Base-by-base conservation (phyloP, 2,888 invertebrate genomes). In the Drosophila demipolita region DNA sequence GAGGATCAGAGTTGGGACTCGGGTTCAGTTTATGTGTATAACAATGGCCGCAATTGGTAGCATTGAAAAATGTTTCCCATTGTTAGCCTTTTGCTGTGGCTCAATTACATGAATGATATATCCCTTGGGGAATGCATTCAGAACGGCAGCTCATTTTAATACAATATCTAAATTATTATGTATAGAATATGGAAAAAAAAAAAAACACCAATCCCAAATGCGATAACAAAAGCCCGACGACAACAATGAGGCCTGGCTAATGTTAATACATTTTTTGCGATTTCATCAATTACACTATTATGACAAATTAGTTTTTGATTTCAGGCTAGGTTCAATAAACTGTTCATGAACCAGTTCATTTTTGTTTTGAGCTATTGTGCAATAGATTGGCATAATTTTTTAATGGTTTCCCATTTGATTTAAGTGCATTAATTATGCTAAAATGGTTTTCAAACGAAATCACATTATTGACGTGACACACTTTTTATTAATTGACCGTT, bases 51-150 rank as follows among this genome's bases (percentile, higher is more conserved):
- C 55, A 59, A 64, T 48, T 66, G 71, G 42, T 58, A 29, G 55
- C 55, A 57, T 57, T 42, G 65, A 60, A 45, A 60, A 71, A 62
- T 66, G 54, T 53, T 38, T 26, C n/a, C 36, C 73, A 74, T 75
- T 73, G 61, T 66, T 65, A 26, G 45, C 54, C 48, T 38, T 60
- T 60, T 53, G 67, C 50, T 72, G 73, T 62, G 68, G 52, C 64
- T 64, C 73, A 60, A 68, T 73, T 69, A 64, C 55, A 75, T 49
- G 53, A 69, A 58, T 70, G 63, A 49, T 70, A 63, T 64, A 70
- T 49, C 53, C 77, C 48, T 40, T 45, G 48, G 78, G 74, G 52
- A 42, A 59, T 71, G n/a, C n/a, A n/a, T n/a, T n/a, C n/a, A n/a
- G n/a, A 20, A 26, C 33, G 50, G 35, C 35, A 32, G 20, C 23